These are phyloP conservation scores for Dichetophora obliterata DNA, from an alignment of 2,888 invertebrate species.

Conservation along the genomic window DNA sequence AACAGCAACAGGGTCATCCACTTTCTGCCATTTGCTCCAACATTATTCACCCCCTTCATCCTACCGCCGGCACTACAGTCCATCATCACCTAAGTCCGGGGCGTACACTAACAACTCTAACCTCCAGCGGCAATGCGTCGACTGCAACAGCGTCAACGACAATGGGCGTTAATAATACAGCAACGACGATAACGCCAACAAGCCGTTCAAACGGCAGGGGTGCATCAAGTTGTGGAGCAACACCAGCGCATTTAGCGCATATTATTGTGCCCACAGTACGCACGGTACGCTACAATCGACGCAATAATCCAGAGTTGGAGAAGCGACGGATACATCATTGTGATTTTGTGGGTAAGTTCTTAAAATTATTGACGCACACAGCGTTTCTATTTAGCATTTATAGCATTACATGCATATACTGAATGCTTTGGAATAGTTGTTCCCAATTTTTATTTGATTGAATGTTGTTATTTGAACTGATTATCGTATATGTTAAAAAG, in stretches of 20 bases:
- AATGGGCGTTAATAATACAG: slow-evolving; percentile 45
- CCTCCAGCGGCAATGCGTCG: slow-evolving; percentile 41
- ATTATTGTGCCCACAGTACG: slow-evolving; percentile 63
- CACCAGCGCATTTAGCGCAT: slow-evolving; percentile 65
- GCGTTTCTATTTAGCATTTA: too few relatives aligned
- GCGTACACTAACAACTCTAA: slow-evolving; percentile 56
- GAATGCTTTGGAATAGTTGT: too few relatives aligned
- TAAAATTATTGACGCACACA: neutral
- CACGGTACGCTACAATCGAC: slow-evolving; percentile 85
- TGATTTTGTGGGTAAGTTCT: slow-evolving; percentile 86
- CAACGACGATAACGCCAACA: slow-evolving; percentile 37
- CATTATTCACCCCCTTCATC: slow-evolving; percentile 55
- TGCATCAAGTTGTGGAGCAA: slow-evolving; percentile 45
- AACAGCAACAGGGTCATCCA: slow-evolving; percentile 58
- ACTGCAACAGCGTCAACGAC: slow-evolving; percentile 47
- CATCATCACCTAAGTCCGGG: slow-evolving; percentile 55
- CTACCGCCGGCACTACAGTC: slow-evolving; percentile 46
- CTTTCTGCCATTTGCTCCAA: slow-evolving; percentile 62
- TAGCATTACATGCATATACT: too few relatives aligned
- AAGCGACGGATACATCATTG: slow-evolving; percentile 96
- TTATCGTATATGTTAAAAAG: too few relatives aligned
- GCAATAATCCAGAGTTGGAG: slow-evolving; percentile 97
- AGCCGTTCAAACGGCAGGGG: slow-evolving; percentile 39
- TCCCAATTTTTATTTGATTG: too few relatives aligned
- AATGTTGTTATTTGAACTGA: too few relatives aligned